Conservation (phyloP, 2,888 invertebrate species). For the Trichopria drosophilae region DNA sequence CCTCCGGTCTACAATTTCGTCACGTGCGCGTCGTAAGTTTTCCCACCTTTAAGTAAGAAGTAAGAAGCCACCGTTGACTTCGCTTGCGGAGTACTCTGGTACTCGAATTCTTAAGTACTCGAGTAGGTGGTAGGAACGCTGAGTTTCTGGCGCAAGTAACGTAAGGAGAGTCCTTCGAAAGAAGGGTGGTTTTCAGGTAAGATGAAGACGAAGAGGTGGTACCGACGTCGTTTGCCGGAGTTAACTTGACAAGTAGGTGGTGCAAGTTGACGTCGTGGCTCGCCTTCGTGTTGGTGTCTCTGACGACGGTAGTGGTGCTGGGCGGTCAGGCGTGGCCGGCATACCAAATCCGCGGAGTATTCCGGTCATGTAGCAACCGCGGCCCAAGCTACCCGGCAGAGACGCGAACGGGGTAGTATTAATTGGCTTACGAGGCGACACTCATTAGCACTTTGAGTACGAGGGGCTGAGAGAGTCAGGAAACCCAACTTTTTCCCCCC, state of each 20-base stretch:
- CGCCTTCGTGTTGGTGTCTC: slow-evolving; percentile 21
- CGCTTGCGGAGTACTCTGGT: slow-evolving; percentile 33
- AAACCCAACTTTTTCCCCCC: slow-evolving; percentile 20
- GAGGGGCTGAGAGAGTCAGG: slow-evolving; percentile 39
- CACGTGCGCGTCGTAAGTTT: slow-evolving; percentile 55
- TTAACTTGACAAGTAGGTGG: slow-evolving; percentile 47
- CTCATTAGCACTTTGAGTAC: slow-evolving; percentile 59
- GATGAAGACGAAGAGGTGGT: slow-evolving; percentile 19
- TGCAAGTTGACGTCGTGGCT: slow-evolving; percentile 19
- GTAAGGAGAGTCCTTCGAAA: slow-evolving; percentile 19
- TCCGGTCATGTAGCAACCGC: slow-evolving; percentile 56
- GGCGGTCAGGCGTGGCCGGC: slow-evolving; percentile 55
- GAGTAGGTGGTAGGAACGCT: no score
- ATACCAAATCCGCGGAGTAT: slow-evolving; percentile 57
- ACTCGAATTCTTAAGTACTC: slow-evolving; percentile 47
- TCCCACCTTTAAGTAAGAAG: slow-evolving; percentile 46
- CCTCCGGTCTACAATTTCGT: slow-evolving; percentile 48
- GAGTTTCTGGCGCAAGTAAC: slow-evolving; percentile 1
- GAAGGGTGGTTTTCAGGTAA: slow-evolving; percentile 20
- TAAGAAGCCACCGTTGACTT: slow-evolving; percentile 29
- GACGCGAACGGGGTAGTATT: slow-evolving; percentile 47
- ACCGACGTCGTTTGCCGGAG: slow-evolving; percentile 43
- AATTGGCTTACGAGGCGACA: slow-evolving; percentile 60
- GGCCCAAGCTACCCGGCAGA: slow-evolving; percentile 37
- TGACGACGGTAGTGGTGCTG: slow-evolving; percentile 32